phyloP scores from a whole-genome alignment of 2,113 vertebrate genomes.

The Phyllopteryx taeniolatus region DNA sequence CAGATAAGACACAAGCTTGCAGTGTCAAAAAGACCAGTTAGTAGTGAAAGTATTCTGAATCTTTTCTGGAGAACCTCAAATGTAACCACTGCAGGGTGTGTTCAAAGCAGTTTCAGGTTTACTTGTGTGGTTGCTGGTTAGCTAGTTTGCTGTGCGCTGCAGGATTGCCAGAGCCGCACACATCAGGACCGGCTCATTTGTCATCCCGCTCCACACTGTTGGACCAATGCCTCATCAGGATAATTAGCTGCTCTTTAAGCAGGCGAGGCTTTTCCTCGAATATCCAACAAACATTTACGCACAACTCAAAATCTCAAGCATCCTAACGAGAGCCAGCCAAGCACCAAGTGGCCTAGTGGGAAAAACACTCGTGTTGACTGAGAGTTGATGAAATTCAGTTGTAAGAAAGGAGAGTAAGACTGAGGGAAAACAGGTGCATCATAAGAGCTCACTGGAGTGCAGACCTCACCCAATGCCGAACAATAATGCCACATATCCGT shows the following conservation, averaged over 20 bases:
- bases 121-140: slow-evolving; percentile 4
- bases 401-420: not conserved
- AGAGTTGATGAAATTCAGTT: not conserved
- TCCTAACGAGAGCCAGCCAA: not conserved
- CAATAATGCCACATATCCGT: not conserved
- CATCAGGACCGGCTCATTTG: slow-evolving; percentile 59
- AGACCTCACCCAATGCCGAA: not conserved
- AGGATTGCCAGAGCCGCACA: slow-evolving; percentile 29
- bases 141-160: no score
- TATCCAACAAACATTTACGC: slow-evolving; percentile 53
- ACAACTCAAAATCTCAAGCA: slow-evolving; percentile 50
- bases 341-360: not conserved
- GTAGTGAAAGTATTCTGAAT: no score
- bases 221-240: slow-evolving; percentile 50
- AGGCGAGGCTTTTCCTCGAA: slow-evolving; percentile 47
- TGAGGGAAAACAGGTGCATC: not conserved
- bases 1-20: no score
- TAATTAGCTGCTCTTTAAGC: slow-evolving; percentile 58
- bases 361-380: not conserved
- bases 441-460: not conserved
- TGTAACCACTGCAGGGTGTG: not conserved
- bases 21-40: no score
- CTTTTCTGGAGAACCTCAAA: slow-evolving; percentile 1
- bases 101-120: slow-evolving; percentile 12
- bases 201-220: slow-evolving; percentile 60